Percentiles rank a stretch among this genome's conserved stretches.
Conservation (phyloP, 1,140 invertebrate species). For the Prorops nasuta region DNA sequence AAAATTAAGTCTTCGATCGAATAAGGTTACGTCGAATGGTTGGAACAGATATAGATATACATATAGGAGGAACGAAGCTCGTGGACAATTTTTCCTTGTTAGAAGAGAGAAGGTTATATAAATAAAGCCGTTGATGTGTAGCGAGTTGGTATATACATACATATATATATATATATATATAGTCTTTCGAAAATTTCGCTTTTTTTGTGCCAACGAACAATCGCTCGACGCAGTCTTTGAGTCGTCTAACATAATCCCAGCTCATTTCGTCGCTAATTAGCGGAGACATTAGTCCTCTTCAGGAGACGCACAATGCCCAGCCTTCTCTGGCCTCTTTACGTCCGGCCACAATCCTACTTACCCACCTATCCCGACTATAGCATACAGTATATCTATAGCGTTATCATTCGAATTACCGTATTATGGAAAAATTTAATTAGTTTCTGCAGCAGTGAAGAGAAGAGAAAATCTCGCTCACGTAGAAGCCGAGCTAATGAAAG, state of each 20-base stretch:
- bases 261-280: slow-evolving; percentile 29
- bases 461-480: slow-evolving; percentile 21
- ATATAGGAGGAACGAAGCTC: too few species aligned
- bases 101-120: too few species aligned
- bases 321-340: background rate
- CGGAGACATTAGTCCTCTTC: slow-evolving; percentile 21
- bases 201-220: too few species aligned
- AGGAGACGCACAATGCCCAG: slow-evolving; percentile 8
- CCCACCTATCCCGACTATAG: background rate
- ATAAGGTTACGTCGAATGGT: too few species aligned
- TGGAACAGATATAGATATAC: too few species aligned
- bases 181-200: too few species aligned
- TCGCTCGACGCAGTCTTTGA: background rate
- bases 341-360: background rate
- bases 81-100: too few species aligned
- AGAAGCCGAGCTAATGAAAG: slow-evolving; percentile 27
- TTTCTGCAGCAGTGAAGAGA: slow-evolving; percentile 35
- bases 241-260: slow-evolving; percentile 18
- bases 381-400: slow-evolving; percentile 5
- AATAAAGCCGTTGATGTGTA: too few species aligned
- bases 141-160: too few species aligned
- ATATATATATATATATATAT: too few species aligned
- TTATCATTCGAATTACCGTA: slow-evolving; percentile 37
- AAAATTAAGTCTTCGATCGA: too few species aligned
- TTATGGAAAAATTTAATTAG: slow-evolving; percentile 46